Percentiles rank a stretch among this genome's conserved stretches.
phyloP scores from a whole-genome alignment of 2,113 vertebrate species.

The Meleagris gallopavo region DNA sequence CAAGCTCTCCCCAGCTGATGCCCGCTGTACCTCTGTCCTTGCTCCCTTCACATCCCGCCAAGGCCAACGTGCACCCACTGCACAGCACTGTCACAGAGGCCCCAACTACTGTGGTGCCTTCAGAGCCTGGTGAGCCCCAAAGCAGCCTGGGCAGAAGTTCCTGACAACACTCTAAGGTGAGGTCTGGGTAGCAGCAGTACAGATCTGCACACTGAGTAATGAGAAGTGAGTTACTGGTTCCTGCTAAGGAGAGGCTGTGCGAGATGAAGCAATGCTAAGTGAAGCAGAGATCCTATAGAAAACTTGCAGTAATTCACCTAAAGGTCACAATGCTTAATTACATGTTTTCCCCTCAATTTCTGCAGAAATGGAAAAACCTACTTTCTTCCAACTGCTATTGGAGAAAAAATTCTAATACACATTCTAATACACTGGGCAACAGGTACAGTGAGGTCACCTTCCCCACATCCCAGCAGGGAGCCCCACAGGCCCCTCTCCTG shows the following conservation, averaged over 20 bases:
- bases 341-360: rapidly evolving
- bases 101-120: neutral
- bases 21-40: neutral
- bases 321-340: neutral
- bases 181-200: neutral
- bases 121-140: neutral
- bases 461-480: neutral
- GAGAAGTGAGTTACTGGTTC: neutral
- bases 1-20: neutral
- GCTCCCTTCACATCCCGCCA: neutral
- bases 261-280: neutral
- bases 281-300: neutral
- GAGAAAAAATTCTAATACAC: neutral
- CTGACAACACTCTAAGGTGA: neutral
- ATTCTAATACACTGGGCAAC: neutral
- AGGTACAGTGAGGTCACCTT: neutral
- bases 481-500: neutral
- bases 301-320: neutral
- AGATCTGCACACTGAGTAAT: neutral
- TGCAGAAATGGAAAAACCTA: neutral
- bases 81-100: neutral
- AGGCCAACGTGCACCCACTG: neutral
- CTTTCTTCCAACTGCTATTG: neutral
- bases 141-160: neutral
- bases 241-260: neutral